Conservation (phyloP, 1,140 invertebrate species). For the Drosophila pruinosa region DNA sequence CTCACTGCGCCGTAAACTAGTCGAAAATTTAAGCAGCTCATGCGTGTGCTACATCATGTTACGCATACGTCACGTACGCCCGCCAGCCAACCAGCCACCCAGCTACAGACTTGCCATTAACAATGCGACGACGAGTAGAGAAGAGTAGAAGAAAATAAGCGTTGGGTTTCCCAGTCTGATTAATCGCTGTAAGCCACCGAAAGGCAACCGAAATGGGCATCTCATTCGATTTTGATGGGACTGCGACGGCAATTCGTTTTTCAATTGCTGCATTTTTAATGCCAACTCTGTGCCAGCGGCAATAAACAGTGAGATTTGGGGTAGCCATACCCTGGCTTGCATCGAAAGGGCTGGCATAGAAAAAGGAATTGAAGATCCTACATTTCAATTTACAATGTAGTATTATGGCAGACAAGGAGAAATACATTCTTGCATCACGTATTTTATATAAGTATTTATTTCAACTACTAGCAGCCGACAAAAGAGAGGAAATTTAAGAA, state of each 20-base stretch:
- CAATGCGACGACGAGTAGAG: not conserved
- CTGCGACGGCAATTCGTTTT: constrained; percentile 61
- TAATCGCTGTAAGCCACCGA: constrained; percentile 48
- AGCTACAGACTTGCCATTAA: constrained; percentile 3
- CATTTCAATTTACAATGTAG: too few relatives aligned
- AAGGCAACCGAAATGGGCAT: not conserved
- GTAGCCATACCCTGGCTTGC: not conserved
- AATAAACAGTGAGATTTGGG: constrained; percentile 18
- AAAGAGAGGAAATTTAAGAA: too few relatives aligned
- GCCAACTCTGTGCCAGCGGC: constrained; percentile 20
- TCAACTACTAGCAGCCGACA: too few relatives aligned
- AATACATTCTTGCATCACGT: too few relatives aligned
- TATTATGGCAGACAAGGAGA: too few relatives aligned
- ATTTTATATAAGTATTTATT: too few relatives aligned
- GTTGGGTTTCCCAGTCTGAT: constrained; percentile 12
- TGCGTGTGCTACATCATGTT: constrained; percentile 34
- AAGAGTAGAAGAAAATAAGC: not conserved
- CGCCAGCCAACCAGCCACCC: constrained; percentile 26
- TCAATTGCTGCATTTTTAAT: constrained; percentile 79
- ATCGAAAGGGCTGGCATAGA: not conserved
- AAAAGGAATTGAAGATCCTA: too few relatives aligned
- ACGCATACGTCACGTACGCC: constrained; percentile 66
- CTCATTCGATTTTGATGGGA: constrained; percentile 72
- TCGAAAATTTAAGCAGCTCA: constrained; percentile 34
- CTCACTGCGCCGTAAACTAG: constrained; percentile 23